A percentile compares a stretch with the other conserved stretches of the same genome.
Conservation (phyloP, 2,888 invertebrate species). For the Podotricha telesiphe region DNA sequence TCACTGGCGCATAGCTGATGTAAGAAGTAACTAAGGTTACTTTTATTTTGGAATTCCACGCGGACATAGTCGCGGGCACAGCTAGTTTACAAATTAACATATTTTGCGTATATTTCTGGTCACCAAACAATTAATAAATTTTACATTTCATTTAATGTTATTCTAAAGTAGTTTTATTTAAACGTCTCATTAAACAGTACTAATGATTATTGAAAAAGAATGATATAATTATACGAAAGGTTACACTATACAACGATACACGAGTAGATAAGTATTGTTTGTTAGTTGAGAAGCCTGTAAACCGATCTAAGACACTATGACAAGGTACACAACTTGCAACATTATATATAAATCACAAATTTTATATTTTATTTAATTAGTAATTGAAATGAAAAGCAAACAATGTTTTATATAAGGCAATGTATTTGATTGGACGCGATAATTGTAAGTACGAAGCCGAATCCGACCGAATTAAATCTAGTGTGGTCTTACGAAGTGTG, state of each 20-base stretch:
- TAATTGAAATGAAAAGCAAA: background rate
- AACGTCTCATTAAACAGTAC: background rate
- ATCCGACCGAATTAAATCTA: too few relatives aligned
- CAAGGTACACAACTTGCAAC: background rate
- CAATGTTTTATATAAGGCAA: background rate
- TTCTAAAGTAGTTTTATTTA: background rate
- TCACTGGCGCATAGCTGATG: too few relatives aligned
- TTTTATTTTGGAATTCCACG: too few relatives aligned
- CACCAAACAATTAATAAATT: too few relatives aligned
- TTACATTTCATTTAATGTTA: background rate
- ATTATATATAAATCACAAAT: background rate
- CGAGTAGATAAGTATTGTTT: constrained; percentile 11
- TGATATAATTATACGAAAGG: background rate
- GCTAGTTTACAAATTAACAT: too few relatives aligned
- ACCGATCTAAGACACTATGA: background rate
- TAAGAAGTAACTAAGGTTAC: too few relatives aligned
- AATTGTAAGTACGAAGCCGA: background rate
- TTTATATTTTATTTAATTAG: too few relatives aligned
- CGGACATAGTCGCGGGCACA: too few relatives aligned
- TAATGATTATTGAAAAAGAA: constrained; percentile 1
- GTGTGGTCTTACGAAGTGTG: too few relatives aligned
- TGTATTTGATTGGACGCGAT: background rate
- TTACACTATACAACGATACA: constrained; percentile 4
- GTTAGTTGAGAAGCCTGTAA: constrained; percentile 13
- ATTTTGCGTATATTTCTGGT: too few relatives aligned